phyloP scores from a whole-genome alignment of 2,113 vertebrate species.

The Cyanoderma ruficeps region DNA sequence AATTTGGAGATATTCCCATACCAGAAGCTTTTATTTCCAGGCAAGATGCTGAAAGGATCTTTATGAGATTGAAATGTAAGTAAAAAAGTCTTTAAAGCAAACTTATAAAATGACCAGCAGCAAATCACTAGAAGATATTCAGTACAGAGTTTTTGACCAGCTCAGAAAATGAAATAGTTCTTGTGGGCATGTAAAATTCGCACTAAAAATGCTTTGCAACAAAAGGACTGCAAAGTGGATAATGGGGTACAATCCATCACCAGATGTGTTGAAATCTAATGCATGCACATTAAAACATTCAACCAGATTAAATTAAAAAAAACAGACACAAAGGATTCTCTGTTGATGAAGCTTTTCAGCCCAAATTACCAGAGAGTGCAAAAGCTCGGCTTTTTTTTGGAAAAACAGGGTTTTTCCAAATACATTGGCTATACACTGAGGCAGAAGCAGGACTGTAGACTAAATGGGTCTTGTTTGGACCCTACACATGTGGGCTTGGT shows the following conservation, averaged over 20 bases:
- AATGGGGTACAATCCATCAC: background rate
- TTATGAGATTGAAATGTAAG: background rate
- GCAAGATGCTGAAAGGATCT: background rate
- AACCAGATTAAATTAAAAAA: background rate
- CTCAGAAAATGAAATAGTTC: background rate
- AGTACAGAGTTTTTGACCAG: background rate
- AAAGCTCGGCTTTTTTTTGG: background rate
- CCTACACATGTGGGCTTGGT: fast-evolving
- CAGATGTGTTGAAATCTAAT: background rate
- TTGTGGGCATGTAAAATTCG: background rate
- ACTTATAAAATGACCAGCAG: background rate
- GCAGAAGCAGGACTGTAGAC: background rate
- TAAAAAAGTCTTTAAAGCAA: background rate
- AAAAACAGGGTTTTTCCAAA: background rate
- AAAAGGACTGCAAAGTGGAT: background rate
- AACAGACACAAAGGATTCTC: background rate
- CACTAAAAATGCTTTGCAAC: background rate
- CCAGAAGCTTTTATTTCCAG: background rate
- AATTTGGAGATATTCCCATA: background rate
- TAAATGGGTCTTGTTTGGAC: background rate
- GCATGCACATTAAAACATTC: background rate
- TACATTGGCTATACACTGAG: fast-evolving
- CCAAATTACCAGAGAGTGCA: background rate
- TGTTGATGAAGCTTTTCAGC: background rate
- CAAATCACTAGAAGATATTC: background rate